Evolutionary conservation across 1,140 invertebrate genomes (phyloP).

Genomic region (Radopholus similis): DNA sequence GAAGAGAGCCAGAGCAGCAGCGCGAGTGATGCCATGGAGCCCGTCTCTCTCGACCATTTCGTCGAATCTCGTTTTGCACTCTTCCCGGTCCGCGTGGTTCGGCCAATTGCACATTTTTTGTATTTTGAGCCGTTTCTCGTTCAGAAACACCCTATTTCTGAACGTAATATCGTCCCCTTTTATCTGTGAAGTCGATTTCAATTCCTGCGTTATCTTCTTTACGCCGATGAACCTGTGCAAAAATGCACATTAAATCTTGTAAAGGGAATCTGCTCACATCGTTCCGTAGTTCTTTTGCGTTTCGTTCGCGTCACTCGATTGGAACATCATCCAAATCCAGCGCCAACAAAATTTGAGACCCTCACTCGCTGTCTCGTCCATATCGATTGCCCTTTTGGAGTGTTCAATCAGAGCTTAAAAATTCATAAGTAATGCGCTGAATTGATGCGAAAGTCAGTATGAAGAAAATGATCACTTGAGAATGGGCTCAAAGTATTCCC

Average conservation of each 20-base stretch:
- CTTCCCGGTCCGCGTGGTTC: constrained; percentile 29
- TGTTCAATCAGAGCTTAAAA: constrained; percentile 27
- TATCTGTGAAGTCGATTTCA: constrained; percentile 28
- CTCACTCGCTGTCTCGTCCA: constrained; percentile 23
- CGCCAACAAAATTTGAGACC: constrained; percentile 36
- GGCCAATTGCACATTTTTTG: constrained; percentile 40
- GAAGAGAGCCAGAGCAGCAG: constrained; percentile 34
- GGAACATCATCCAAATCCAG: constrained; percentile 27
- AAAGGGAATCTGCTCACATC: neutral
- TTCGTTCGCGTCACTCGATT: neutral
- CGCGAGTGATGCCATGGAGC: constrained; percentile 26
- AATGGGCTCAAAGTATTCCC: constrained; percentile 22
- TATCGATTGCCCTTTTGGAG: constrained; percentile 26
- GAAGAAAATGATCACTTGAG: no score
- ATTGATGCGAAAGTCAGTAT: no score
- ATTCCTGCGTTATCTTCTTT: constrained; percentile 18
- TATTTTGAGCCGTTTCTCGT: constrained; percentile 41
- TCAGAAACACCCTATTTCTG: constrained; percentile 40
- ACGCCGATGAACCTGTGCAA: constrained; percentile 27
- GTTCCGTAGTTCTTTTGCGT: constrained; percentile 25
- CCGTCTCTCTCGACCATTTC: constrained; percentile 4
- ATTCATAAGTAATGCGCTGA: neutral
- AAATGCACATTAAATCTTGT: neutral
- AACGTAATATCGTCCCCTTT: constrained; percentile 30
- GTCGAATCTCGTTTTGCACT: constrained; percentile 20